Conservation (phyloP, 2,113 vertebrate species). For the Nibea coibor region DNA sequence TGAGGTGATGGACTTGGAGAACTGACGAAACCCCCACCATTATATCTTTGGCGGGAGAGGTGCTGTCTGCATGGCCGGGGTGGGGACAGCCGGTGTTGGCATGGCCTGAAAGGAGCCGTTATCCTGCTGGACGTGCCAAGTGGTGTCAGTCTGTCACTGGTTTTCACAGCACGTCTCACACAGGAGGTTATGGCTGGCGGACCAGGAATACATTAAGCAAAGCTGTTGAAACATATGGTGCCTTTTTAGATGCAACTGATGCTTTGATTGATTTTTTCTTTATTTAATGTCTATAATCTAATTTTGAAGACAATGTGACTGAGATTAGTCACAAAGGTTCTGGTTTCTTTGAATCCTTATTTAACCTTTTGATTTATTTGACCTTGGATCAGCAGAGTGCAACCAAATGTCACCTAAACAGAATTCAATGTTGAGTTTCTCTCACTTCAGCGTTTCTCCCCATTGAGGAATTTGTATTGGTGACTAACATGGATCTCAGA, state of each 20-base stretch:
- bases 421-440: not conserved
- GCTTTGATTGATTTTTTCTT: constrained; percentile 52
- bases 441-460: constrained; percentile 6
- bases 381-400: not conserved
- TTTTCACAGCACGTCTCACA: constrained; percentile 62
- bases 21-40: not conserved
- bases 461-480: constrained; percentile 34
- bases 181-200: constrained; percentile 54
- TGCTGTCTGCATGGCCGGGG: constrained; percentile 27
- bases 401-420: constrained; percentile 16
- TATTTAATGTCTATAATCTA: constrained; percentile 8
- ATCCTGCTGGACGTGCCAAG: constrained; percentile 70
- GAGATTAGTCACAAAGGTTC: not conserved
- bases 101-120: constrained; percentile 68
- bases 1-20: not conserved
- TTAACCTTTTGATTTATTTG: not conserved
- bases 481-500: constrained; percentile 39
- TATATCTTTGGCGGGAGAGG: constrained; percentile 13
- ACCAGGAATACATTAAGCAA: constrained; percentile 64
- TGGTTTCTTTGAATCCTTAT: not conserved
- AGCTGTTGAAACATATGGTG: constrained; percentile 71
- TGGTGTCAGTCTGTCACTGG: constrained; percentile 74
- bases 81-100: constrained; percentile 67
- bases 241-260: constrained; percentile 30
- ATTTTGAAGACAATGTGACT: constrained; percentile 1